Base-by-base conservation (phyloP, 2,888 invertebrate genomes). In the Noctua janthe region DNA sequence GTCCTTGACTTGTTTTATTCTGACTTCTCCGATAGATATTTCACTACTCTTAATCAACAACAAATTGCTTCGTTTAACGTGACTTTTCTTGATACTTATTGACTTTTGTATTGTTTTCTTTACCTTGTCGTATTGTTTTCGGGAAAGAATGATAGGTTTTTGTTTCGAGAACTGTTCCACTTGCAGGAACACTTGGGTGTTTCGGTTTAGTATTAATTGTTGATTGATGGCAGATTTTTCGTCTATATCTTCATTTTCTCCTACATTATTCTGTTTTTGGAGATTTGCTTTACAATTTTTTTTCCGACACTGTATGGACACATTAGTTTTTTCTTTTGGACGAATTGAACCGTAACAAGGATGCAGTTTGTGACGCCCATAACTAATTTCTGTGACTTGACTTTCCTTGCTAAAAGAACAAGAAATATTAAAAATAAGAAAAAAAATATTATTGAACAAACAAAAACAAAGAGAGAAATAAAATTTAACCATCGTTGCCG, bases 91-190 rank as follows among this genome's bases (percentile, higher is more conserved):
- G 67, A 77, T 90, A 54, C 72, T 76, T 71, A 90, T 86, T 1
- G 89, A 92, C 80, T 87, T 92, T 81, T 93, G 92, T 74, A 96
- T 94, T 2, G 92, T 93, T 88, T 87, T 94, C 84, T 94, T 96
- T 7, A 96, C 92, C 92, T 94, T 95, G 2, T 92, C 88, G 70
- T 96, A 96, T 89, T 96, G 96, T 86, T 93, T 93, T 47, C 92
- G 90, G 2, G 96, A 92, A 29, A 96, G 87, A 49, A 93, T 83
- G 59, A 96, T 95, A 6, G 94, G 93, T 81, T 93, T 95, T 72
- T 93, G 92, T 83, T 94, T 94, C 20, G 91, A 88, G 76, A 92
- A 91, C 76, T 93, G 92, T 75, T 95, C 93, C 43, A 94, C 85
- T 91, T 94, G 93, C 59, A 94, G 85, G 74, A 94, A 94, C 4